Conservation (phyloP, 2,888 invertebrate species). For the Drosophila testacea region DNA sequence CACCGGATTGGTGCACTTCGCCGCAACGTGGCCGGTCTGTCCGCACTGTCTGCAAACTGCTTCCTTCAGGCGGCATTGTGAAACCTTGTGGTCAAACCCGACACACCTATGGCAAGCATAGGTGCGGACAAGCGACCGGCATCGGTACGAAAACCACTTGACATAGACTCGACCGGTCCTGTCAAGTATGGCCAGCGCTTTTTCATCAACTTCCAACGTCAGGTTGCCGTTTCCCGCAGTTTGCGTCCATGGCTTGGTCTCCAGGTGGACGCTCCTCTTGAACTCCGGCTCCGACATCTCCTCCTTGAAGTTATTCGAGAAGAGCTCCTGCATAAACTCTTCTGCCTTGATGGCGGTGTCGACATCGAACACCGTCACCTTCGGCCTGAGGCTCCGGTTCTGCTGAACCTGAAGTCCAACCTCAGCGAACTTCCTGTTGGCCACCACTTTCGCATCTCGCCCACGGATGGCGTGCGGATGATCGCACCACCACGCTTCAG, state of each 20-base stretch:
- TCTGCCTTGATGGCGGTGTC: neutral
- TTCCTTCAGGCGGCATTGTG: too few relatives aligned
- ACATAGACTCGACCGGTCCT: too few relatives aligned
- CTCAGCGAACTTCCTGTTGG: too few relatives aligned
- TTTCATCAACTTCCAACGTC: neutral
- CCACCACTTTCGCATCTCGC: neutral
- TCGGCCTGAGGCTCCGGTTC: neutral
- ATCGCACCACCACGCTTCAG: too few relatives aligned
- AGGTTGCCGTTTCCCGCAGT: neutral
- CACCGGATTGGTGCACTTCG: too few relatives aligned
- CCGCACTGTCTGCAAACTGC: too few relatives aligned
- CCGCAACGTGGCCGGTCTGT: too few relatives aligned
- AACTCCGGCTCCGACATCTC: neutral
- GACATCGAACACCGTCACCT: neutral
- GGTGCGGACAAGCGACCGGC: too few relatives aligned
- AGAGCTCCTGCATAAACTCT: neutral
- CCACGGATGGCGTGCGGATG: too few relatives aligned
- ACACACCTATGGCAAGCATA: too few relatives aligned
- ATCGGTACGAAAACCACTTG: too few relatives aligned
- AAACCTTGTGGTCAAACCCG: too few relatives aligned
- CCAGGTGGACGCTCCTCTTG: neutral
- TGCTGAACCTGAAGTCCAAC: neutral
- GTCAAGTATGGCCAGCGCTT: neutral
- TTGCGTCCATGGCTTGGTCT: neutral
- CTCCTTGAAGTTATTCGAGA: neutral